phyloP scores from a whole-genome alignment of 2,797 vertebrate species.

The Sebastes oblongus region DNA sequence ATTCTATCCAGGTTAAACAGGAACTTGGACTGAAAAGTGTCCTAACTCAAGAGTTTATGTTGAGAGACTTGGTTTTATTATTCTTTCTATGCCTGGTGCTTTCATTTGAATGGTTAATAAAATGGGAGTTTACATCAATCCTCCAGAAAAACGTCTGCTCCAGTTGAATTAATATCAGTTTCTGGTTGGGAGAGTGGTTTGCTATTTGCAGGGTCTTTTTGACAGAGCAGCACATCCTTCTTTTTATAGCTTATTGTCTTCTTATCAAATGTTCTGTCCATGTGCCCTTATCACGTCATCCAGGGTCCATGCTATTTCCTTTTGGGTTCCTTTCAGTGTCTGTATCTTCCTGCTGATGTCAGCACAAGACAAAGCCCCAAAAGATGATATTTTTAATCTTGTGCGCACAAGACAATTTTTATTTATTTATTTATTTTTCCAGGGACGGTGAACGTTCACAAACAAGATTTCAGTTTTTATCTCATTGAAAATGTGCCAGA shows the following conservation, averaged over 20 bases:
- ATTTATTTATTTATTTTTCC: too few relatives aligned
- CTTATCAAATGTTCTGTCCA: background rate
- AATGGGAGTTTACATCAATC: background rate
- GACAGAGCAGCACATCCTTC: background rate
- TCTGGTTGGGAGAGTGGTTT: background rate
- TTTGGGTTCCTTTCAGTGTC: slow-evolving; percentile 5
- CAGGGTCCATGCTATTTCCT: slow-evolving; percentile 12
- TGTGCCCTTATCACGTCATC: background rate
- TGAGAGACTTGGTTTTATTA: slow-evolving; percentile 22
- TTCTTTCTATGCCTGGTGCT: slow-evolving; percentile 1
- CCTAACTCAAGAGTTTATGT: slow-evolving; percentile 31
- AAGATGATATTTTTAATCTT: too few relatives aligned
- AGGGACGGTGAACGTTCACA: too few relatives aligned
- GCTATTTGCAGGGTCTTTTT: background rate
- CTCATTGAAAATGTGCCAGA: background rate
- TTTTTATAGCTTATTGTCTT: slow-evolving; percentile 38
- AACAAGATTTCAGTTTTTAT: background rate
- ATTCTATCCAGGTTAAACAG: slow-evolving; percentile 59
- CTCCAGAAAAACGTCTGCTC: background rate
- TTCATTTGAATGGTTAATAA: slow-evolving; percentile 26
- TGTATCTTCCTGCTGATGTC: slow-evolving; percentile 25
- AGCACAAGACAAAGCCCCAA: background rate
- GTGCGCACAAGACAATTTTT: too few relatives aligned
- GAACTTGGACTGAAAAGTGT: slow-evolving; percentile 52
- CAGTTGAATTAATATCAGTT: background rate